Evolutionary conservation across 2,797 vertebrate species (phyloP).

Genomic region (Pitangus sulphuratus): DNA sequence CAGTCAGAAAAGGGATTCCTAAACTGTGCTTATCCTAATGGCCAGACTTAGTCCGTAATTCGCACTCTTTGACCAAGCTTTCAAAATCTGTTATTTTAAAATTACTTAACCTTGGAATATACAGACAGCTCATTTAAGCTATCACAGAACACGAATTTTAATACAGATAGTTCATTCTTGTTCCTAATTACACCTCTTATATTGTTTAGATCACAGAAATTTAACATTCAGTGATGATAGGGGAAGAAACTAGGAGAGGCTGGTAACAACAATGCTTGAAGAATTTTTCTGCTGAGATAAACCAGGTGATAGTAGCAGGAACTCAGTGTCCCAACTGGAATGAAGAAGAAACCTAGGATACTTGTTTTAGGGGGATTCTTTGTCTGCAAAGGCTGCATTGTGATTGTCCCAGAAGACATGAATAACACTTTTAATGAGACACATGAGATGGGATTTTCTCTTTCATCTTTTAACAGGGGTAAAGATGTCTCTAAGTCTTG

Average conservation of each 20-base stretch:
- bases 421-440: neutral
- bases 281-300: neutral
- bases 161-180: neutral
- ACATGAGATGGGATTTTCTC: neutral
- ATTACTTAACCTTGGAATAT: neutral
- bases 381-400: neutral
- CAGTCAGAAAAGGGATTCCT: neutral
- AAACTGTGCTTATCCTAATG: neutral
- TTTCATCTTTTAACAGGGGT: constrained; percentile 6
- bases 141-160: neutral
- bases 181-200: neutral
- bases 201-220: neutral
- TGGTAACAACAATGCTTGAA: neutral
- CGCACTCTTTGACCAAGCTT: neutral
- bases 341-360: neutral
- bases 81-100: neutral
- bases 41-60: neutral
- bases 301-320: neutral
- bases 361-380: neutral
- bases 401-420: neutral
- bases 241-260: neutral
- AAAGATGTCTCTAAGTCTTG: neutral
- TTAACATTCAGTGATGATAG: neutral
- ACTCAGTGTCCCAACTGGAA: neutral
- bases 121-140: neutral